phyloP scores from a whole-genome alignment of 2,888 invertebrate species.

The Syrista parreyssii region DNA sequence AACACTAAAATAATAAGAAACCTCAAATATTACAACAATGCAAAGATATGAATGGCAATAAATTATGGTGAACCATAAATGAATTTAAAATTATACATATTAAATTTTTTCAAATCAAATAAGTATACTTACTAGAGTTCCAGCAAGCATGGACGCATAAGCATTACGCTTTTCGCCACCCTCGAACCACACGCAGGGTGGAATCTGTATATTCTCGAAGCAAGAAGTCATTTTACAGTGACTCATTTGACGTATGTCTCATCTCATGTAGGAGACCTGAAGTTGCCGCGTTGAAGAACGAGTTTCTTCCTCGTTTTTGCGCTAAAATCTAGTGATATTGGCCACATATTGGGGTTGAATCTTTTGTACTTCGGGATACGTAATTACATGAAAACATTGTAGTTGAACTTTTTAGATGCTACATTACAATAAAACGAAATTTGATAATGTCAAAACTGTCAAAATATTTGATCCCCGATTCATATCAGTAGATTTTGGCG shows the following conservation, averaged over 20 bases:
- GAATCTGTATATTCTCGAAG: constrained; percentile 80
- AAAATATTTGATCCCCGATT: too few relatives aligned
- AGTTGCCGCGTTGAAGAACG: too few relatives aligned
- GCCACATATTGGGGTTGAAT: too few relatives aligned
- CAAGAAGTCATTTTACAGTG: constrained; percentile 68
- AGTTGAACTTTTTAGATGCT: too few relatives aligned
- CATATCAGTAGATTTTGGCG: too few relatives aligned
- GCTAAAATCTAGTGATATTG: too few relatives aligned
- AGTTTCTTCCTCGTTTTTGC: too few relatives aligned
- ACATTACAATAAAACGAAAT: too few relatives aligned
- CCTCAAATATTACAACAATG: constrained; percentile 10
- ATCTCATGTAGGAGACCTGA: not conserved
- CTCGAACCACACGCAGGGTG: constrained; percentile 86
- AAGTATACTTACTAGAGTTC: constrained; percentile 79
- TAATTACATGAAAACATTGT: too few relatives aligned
- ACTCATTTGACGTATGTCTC: not conserved
- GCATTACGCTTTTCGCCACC: constrained; percentile 88
- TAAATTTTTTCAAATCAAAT: constrained; percentile 17
- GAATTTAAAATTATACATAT: not conserved
- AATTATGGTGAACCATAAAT: not conserved
- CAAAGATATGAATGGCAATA: not conserved
- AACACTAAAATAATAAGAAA: not conserved
- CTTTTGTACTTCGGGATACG: too few relatives aligned
- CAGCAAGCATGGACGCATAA: constrained; percentile 85
- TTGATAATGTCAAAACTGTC: too few relatives aligned